phyloP scores from a whole-genome alignment of 2,113 vertebrate species.

The Hassar affinis region DNA sequence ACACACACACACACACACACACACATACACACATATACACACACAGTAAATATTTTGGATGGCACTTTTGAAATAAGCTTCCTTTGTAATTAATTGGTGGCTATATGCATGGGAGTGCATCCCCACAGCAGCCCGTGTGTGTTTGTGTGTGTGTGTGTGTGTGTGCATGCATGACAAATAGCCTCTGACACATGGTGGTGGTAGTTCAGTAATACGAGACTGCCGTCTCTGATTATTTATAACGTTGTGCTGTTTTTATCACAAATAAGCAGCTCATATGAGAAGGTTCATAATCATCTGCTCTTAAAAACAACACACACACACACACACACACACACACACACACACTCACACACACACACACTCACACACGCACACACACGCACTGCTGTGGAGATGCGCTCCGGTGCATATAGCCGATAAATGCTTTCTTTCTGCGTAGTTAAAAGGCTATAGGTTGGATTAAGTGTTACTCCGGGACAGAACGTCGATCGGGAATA shows the following conservation, averaged over 20 bases:
- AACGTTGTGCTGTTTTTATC: no score
- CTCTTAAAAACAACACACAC: neutral
- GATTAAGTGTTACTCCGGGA: neutral
- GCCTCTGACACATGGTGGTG: no score
- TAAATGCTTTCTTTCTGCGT: neutral
- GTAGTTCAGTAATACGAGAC: no score
- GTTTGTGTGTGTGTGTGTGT: neutral
- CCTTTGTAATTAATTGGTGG: conserved; percentile 7
- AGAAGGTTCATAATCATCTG: no score
- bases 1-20: neutral
- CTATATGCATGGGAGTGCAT: no score
- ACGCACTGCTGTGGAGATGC: neutral
- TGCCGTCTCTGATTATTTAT: neutral
- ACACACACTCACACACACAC: neutral
- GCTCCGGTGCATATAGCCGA: neutral
- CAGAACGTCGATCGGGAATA: neutral
- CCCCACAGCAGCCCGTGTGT: no score
- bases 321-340: neutral
- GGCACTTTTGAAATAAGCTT: neutral
- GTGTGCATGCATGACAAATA: neutral
- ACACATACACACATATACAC: neutral
- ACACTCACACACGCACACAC: neutral
- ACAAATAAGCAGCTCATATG: no score
- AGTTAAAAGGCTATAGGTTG: neutral
- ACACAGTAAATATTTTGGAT: neutral